Evolutionary conservation across 2,797 vertebrate genomes (phyloP).

Genomic region (Pangasius djambal): DNA sequence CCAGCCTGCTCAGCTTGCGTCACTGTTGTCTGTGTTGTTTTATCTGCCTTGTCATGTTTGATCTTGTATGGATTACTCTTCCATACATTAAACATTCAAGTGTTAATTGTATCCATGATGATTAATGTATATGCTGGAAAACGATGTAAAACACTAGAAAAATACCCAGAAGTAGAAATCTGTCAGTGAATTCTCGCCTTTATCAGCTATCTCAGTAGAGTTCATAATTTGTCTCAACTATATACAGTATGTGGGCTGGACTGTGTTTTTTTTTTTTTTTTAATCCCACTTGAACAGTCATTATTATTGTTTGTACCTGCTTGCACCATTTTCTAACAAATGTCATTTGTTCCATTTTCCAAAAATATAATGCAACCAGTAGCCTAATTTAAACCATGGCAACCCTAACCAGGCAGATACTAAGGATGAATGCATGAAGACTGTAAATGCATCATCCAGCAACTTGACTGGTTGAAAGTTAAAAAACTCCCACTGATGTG

Average conservation of each 20-base stretch:
- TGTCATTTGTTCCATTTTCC: neutral
- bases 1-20: slow-evolving; percentile 59
- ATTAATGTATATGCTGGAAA: neutral
- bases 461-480: neutral
- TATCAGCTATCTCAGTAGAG: neutral
- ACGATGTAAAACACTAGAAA: no score
- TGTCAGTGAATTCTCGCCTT: neutral
- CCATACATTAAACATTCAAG: neutral
- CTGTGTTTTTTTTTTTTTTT: neutral
- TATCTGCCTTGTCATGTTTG: slow-evolving; percentile 7
- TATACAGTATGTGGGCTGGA: neutral
- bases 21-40: neutral
- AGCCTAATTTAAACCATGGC: neutral
- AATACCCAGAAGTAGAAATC: neutral
- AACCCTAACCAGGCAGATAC: neutral
- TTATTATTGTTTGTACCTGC: neutral
- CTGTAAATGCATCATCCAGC: neutral
- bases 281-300: no score
- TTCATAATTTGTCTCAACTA: neutral
- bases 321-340: neutral
- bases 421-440: neutral
- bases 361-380: neutral
- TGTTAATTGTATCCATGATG: slow-evolving; percentile 10
- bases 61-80: slow-evolving; percentile 8
- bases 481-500: neutral